Evolutionary conservation across 2,797 vertebrate species (phyloP), one percentile per base, ranked within the genome.

Genomic region (Lepidocolaptes lacrymiger): DNA sequence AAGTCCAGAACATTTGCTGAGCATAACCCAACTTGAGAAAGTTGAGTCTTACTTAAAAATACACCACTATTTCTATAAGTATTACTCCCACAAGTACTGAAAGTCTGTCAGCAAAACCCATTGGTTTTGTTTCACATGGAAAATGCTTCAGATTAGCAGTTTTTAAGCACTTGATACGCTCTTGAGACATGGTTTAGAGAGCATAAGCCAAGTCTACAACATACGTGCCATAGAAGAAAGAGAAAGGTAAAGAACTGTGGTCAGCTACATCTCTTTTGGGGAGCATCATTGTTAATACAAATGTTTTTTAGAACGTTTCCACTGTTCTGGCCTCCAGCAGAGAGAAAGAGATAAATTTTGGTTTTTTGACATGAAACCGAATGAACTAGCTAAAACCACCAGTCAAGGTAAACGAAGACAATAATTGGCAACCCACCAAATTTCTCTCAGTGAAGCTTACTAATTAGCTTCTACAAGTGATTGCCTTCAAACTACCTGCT

Each of bases 91-190:
- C 3, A 27, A 63, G 46, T n/a, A 82, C 15, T 41, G 14, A 0
- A 91, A 69, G 26, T 24, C 49, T 67, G 32, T 37, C 46, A 41
- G 23, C 15, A 78, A 81, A 75, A 30, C 8, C 6, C 13, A 12
- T 1, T 44, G 30, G 19, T 37, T 0, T 41, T 34, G 28, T 89
- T 58, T n/a, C 3, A 23, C 24, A 54, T 1, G 23, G 13, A 39
- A 37, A 18, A 36, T 37, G 30, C 17, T 71, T 49, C 54, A 66
- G 49, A 76, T 81, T n/a, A 78, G 30, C 14, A 7, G 1, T 7
- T 85, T 62, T 68, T 30, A 83, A 73, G 43, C 15, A 64, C 7
- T 4, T 51, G 3, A 18, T 27, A 39, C 3, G 46, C 10, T 55
- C 4, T 0, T 52, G 19, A 55, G 22, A 32, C 4, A 15, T 2